Evolutionary conservation across 2,888 invertebrate species (phyloP).

Genomic region (Loripinus fragilis): DNA sequence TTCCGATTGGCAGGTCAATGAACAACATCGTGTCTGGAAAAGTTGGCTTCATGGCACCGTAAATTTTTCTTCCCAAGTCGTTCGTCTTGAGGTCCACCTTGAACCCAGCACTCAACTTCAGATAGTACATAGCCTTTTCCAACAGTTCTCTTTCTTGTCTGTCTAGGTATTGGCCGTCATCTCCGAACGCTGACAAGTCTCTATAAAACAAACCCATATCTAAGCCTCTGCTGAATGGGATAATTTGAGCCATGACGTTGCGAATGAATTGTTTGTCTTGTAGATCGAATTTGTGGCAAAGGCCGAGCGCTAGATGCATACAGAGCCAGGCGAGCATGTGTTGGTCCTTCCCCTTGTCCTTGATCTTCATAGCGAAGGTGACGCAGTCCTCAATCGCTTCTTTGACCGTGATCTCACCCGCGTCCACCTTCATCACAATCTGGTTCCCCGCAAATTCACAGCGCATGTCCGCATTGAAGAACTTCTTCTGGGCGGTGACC

Average conservation of each 20-base stretch:
- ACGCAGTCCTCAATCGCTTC: constrained; percentile 49
- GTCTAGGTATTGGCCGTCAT: constrained; percentile 35
- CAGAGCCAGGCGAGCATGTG: constrained; percentile 55
- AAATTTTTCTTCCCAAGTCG: constrained; percentile 38
- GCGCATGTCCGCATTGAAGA: constrained; percentile 46
- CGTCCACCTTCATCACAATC: constrained; percentile 44
- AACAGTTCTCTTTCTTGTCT: constrained; percentile 33
- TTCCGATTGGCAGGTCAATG: constrained; percentile 56
- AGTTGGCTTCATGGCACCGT: constrained; percentile 35
- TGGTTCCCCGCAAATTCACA: constrained; percentile 58
- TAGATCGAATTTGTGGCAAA: constrained; percentile 53
- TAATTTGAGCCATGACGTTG: constrained; percentile 39
- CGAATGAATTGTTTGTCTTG: constrained; percentile 34
- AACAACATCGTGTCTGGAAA: constrained; percentile 31
- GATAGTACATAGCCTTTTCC: constrained; percentile 46
- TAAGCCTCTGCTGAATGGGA: constrained; percentile 55
- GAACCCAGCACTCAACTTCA: constrained; percentile 41
- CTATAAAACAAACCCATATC: constrained; percentile 58
- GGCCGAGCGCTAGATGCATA: constrained; percentile 56
- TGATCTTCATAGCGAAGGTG: constrained; percentile 36
- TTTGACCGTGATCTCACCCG: constrained; percentile 41
- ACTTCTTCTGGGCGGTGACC: constrained; percentile 34
- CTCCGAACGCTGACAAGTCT: constrained; percentile 54
- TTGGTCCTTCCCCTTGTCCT: constrained; percentile 31
- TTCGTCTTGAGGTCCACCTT: constrained; percentile 37